Conservation (phyloP, 2,888 invertebrate genomes). For the Auanema freiburgensis region DNA sequence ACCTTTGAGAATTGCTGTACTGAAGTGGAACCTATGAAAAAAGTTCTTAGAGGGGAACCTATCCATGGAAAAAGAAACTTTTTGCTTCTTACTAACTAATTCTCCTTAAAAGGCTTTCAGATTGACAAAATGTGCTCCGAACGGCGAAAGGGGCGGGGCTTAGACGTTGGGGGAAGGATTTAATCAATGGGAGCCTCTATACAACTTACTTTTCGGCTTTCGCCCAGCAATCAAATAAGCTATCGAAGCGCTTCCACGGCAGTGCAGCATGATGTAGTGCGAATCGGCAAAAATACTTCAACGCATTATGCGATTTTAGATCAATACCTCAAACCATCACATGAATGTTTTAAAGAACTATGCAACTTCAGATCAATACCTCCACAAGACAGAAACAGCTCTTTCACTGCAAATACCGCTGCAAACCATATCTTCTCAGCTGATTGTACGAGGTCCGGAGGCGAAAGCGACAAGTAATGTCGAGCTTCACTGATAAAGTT, state of each 20-base stretch:
- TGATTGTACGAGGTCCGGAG: constrained; percentile 23
- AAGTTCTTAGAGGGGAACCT: no score
- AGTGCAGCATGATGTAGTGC: constrained; percentile 1
- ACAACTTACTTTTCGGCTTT: no score
- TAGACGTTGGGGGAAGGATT: no score
- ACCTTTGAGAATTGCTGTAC: no score
- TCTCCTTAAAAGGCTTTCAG: no score
- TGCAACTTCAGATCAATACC: constrained; percentile 22
- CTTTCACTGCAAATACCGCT: constrained; percentile 23
- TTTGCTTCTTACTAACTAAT: no score
- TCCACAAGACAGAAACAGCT: constrained; percentile 16
- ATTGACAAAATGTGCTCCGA: no score
- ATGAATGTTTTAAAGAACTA: constrained; percentile 21
- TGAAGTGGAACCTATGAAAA: no score
- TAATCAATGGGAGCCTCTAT: no score
- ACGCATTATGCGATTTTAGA: constrained; percentile 18
- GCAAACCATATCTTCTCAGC: constrained; percentile 25
- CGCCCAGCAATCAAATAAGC: constrained; percentile 7
- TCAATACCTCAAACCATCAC: constrained; percentile 19
- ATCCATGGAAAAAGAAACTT: no score
- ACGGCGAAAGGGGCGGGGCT: no score
- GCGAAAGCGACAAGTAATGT: constrained; percentile 14
- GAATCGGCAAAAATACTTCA: constrained; percentile 17
- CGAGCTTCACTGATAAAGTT: constrained; percentile 23
- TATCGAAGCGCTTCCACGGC: constrained; percentile 1